These are phyloP conservation scores for Rhopalosiphum nymphaeae DNA, from an alignment of 2,888 invertebrate genomes.

Conservation along the genomic window DNA sequence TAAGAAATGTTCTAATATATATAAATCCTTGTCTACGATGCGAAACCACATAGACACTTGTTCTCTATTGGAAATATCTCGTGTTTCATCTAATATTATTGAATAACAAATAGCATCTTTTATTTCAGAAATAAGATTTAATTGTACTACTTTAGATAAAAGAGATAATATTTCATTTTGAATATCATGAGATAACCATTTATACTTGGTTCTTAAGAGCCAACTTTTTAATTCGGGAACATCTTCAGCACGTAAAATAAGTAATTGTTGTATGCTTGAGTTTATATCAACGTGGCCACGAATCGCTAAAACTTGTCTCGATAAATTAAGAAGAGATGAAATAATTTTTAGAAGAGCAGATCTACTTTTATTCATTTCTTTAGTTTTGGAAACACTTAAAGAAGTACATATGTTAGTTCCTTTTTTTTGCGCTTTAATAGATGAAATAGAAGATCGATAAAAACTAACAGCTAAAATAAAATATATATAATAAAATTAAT, in stretches of 20 bases:
- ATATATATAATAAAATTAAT: neutral
- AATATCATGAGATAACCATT: conserved; percentile 48
- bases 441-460: neutral
- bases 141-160: neutral
- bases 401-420: conserved; percentile 12
- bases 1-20: conserved; percentile 15
- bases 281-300: conserved; percentile 37
- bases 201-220: conserved; percentile 32
- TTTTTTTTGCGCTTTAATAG: neutral
- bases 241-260: conserved; percentile 49
- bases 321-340: conserved; percentile 38
- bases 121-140: conserved; percentile 25
- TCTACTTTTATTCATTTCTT: conserved; percentile 29
- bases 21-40: neutral
- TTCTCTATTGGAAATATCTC: conserved; percentile 5
- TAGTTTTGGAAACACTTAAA: conserved; percentile 34
- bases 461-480: conserved; percentile 1
- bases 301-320: conserved; percentile 41
- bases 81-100: neutral
- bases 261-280: conserved; percentile 46
- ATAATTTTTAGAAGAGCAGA: conserved; percentile 48
- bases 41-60: neutral
- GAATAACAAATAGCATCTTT: neutral
- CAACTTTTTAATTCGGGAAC: conserved; percentile 51
- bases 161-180: conserved; percentile 41